These are phyloP conservation scores for Hepsetus odoe DNA, from an alignment of 2,113 vertebrate genomes.

Conservation along the genomic window DNA sequence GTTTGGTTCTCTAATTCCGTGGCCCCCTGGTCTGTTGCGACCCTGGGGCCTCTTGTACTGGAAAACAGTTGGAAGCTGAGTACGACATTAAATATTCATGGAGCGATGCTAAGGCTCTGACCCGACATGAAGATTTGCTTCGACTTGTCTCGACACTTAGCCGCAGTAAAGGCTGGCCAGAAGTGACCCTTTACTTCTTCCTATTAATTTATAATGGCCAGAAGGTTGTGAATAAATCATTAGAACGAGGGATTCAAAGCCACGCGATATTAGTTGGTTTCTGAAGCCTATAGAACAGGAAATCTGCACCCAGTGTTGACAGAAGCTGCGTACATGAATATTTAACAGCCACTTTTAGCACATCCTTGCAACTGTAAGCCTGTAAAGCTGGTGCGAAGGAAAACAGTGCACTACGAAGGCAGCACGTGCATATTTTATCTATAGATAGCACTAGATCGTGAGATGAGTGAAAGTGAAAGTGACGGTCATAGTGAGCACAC, in stretches of 20 bases:
- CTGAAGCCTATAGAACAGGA: not conserved
- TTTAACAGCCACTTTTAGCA: slow-evolving; percentile 12
- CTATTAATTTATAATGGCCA: slow-evolving; percentile 4
- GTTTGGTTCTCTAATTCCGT: too few relatives aligned
- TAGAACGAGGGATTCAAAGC: slow-evolving; percentile 2
- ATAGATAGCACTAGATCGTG: not conserved
- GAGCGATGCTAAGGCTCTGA: not conserved
- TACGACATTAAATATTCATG: not conserved
- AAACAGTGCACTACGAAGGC: not conserved
- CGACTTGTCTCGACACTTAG: not conserved
- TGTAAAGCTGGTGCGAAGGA: slow-evolving; percentile 24
- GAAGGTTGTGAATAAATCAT: slow-evolving; percentile 1
- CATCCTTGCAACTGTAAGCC: not conserved
- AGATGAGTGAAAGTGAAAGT: too few relatives aligned
- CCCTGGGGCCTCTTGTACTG: not conserved
- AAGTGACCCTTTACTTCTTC: not conserved
- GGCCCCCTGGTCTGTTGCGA: not conserved
- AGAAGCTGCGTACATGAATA: not conserved
- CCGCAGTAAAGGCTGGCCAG: not conserved
- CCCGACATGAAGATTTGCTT: not conserved
- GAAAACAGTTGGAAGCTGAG: not conserved
- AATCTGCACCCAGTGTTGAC: not conserved
- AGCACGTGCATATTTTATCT: too few relatives aligned
- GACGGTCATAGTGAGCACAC: too few relatives aligned
- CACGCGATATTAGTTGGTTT: not conserved